Conservation (phyloP, 2,888 invertebrate genomes). For the Herminia tarsipennalis region DNA sequence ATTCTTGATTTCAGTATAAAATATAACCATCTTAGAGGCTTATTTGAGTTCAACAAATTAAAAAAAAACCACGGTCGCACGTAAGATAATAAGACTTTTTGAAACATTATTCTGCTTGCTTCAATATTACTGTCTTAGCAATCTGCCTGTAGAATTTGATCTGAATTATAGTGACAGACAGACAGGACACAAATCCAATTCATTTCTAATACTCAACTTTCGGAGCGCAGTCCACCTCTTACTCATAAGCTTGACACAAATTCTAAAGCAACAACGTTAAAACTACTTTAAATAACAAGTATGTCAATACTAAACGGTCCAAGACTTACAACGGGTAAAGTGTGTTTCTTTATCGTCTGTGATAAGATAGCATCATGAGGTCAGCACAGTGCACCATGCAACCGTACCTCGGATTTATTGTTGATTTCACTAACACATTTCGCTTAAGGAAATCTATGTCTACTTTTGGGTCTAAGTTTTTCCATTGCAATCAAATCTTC, state of each 20-base stretch:
- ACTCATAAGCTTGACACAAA: neutral
- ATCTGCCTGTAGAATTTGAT: too few relatives aligned
- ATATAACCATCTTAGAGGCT: too few relatives aligned
- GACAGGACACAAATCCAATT: too few relatives aligned
- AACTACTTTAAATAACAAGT: conserved; percentile 16
- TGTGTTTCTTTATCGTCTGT: conserved; percentile 55
- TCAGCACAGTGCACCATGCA: conserved; percentile 47
- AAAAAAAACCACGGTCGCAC: too few relatives aligned
- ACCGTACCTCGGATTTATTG: conserved; percentile 37
- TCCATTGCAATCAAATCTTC: conserved; percentile 31
- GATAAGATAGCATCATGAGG: conserved; percentile 62
- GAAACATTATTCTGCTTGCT: too few relatives aligned
- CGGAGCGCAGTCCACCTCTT: too few relatives aligned
- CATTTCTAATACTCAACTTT: too few relatives aligned
- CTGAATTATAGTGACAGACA: too few relatives aligned
- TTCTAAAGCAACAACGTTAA: neutral
- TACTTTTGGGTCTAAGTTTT: conserved; percentile 18
- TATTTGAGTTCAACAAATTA: too few relatives aligned
- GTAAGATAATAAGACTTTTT: too few relatives aligned
- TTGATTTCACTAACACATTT: conserved; percentile 42
- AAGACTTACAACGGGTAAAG: conserved; percentile 43
- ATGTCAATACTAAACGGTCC: conserved; percentile 33
- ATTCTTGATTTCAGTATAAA: too few relatives aligned
- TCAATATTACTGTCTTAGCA: too few relatives aligned
- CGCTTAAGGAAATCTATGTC: conserved; percentile 25